Conservation (phyloP, 2,113 vertebrate species). For the Hippolais icterina region DNA sequence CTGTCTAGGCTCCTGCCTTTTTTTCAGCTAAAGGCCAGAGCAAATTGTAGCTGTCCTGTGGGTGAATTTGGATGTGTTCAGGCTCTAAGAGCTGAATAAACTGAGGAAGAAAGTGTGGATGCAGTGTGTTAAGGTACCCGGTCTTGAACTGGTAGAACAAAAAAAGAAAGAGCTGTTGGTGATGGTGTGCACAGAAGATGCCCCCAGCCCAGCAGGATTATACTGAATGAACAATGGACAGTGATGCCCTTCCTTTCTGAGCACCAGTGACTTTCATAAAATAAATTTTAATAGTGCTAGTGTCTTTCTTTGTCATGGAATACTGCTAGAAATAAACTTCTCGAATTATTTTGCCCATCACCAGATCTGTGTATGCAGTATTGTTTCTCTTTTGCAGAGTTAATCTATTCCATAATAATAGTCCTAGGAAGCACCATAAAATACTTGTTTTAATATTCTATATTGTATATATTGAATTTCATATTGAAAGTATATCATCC, state of each 20-base stretch:
- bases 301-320: background rate
- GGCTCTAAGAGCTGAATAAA: background rate
- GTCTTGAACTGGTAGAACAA: background rate
- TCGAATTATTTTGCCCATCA: background rate
- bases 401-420: background rate
- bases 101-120: background rate
- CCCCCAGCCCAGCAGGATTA: background rate
- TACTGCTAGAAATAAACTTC: background rate
- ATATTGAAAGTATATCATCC: background rate
- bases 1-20: background rate
- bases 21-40: background rate
- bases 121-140: background rate
- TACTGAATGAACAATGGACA: background rate
- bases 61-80: background rate
- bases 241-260: background rate
- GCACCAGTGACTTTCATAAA: background rate
- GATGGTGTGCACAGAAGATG: background rate
- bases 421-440: background rate
- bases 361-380: background rate
- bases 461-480: background rate
- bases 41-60: background rate
- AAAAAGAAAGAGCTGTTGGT: background rate
- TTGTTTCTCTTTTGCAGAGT: background rate
- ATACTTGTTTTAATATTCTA: background rate
- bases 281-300: background rate